These are phyloP conservation scores for Agrypnia vestita DNA, from an alignment of 1,140 invertebrate genomes.

Conservation along the genomic window DNA sequence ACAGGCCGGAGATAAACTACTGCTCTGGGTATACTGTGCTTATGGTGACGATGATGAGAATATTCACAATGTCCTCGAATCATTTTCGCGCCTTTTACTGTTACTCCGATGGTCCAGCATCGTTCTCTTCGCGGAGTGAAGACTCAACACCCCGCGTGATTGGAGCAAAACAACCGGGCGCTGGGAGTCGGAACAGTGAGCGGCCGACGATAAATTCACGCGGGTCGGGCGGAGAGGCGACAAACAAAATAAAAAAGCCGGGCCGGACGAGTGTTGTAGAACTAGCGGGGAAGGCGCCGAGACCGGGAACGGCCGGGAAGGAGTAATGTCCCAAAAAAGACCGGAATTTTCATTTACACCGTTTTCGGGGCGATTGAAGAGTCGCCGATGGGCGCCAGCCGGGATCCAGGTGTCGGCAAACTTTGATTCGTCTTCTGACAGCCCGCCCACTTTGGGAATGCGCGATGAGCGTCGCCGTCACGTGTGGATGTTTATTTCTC, in stretches of 20 bases:
- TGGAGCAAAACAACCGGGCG: slow-evolving; percentile 12
- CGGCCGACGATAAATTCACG: slow-evolving; percentile 19
- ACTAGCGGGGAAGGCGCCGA: slow-evolving; percentile 12
- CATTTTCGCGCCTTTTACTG: too few relatives aligned
- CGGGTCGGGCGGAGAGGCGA: slow-evolving; percentile 22
- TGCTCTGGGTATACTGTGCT: too few relatives aligned
- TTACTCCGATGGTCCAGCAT: too few relatives aligned
- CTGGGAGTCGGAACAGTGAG: slow-evolving; percentile 4
- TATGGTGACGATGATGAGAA: too few relatives aligned
- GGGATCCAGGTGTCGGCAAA: not conserved
- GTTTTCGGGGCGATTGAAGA: slow-evolving; percentile 12
- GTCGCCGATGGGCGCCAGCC: slow-evolving; percentile 20
- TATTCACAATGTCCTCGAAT: too few relatives aligned
- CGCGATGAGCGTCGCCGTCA: too few relatives aligned
- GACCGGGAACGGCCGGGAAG: not conserved
- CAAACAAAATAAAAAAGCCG: slow-evolving; percentile 16
- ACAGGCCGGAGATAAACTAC: too few relatives aligned
- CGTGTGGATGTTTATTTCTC: too few relatives aligned
- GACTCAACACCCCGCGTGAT: not conserved
- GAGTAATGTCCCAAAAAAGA: slow-evolving; percentile 17
- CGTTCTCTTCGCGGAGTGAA: not conserved
- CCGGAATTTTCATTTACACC: slow-evolving; percentile 34
- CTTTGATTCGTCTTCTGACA: too few relatives aligned
- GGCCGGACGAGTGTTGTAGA: slow-evolving; percentile 16
- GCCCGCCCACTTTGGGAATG: too few relatives aligned